phyloP scores from a whole-genome alignment of 2,888 invertebrate genomes.

The Eremobia ochroleuca region DNA sequence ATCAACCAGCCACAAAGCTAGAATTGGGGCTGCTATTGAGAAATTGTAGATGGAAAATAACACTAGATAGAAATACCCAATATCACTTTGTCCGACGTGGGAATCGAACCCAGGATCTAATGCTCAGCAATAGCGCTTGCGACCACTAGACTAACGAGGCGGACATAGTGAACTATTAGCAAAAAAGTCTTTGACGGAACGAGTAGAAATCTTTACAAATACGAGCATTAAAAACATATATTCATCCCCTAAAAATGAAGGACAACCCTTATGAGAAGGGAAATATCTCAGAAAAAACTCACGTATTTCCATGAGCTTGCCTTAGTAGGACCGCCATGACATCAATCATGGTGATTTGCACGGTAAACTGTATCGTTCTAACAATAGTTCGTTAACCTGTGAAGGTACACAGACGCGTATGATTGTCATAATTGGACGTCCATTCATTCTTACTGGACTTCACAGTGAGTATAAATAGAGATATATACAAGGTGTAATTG shows the following conservation, averaged over 20 bases:
- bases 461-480: neutral
- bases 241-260: neutral
- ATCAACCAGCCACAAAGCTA: neutral
- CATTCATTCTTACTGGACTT: constrained; percentile 3
- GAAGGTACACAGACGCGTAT: constrained; percentile 13
- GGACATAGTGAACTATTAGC: neutral
- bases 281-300: constrained; percentile 28
- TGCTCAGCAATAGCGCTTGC: neutral
- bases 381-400: constrained; percentile 61
- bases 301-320: constrained; percentile 44
- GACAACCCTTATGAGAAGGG: neutral
- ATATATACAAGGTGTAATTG: rapidly evolving
- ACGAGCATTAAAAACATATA: neutral
- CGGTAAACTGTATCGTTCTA: constrained; percentile 49
- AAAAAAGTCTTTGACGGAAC: neutral
- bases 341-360: constrained; percentile 63
- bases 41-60: neutral
- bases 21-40: neutral
- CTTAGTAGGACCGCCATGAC: constrained; percentile 23
- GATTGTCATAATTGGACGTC: constrained; percentile 17
- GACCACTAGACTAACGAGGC: neutral
- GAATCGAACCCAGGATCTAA: neutral
- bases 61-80: no score
- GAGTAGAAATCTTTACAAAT: neutral
- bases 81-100: neutral